A percentile compares a stretch with the other conserved stretches of the same genome.
These are phyloP conservation scores for Corvus moneduloides DNA, from an alignment of 2,113 vertebrate genomes.

Conservation along the genomic window DNA sequence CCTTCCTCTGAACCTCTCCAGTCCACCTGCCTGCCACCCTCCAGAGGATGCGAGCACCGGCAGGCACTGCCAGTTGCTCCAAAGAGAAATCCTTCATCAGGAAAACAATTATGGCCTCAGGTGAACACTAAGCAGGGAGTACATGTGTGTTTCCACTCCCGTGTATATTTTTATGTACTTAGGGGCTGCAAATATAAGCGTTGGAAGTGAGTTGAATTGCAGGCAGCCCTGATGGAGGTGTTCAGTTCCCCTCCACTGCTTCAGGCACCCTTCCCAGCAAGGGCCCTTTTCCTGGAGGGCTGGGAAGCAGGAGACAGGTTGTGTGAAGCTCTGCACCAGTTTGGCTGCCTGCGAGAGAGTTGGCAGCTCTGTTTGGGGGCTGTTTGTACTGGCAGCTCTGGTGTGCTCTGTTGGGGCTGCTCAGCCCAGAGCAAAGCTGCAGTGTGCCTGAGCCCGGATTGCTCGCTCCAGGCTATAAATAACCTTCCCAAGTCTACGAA, in stretches of 20 bases:
- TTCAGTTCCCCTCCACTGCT: neutral
- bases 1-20: neutral
- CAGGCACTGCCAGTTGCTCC: neutral
- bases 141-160: neutral
- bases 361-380: conserved; percentile 9
- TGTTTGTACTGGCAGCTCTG: conserved; percentile 36
- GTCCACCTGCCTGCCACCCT: neutral
- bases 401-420: neutral
- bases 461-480: conserved; percentile 49
- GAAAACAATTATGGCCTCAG: neutral
- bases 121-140: neutral
- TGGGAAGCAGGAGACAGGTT: neutral
- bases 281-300: neutral
- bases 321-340: neutral
- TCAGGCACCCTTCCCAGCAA: neutral
- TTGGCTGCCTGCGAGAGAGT: neutral
- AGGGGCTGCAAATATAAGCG: neutral
- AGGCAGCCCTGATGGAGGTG: accelerated
- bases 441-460: neutral
- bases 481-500: conserved; percentile 38
- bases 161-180: accelerated
- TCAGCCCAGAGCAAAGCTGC: conserved; percentile 21
- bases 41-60: accelerated
- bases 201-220: neutral
- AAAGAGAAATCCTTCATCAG: neutral